Conservation (phyloP, 2,113 vertebrate genomes). For the Nycticebus coucang region DNA sequence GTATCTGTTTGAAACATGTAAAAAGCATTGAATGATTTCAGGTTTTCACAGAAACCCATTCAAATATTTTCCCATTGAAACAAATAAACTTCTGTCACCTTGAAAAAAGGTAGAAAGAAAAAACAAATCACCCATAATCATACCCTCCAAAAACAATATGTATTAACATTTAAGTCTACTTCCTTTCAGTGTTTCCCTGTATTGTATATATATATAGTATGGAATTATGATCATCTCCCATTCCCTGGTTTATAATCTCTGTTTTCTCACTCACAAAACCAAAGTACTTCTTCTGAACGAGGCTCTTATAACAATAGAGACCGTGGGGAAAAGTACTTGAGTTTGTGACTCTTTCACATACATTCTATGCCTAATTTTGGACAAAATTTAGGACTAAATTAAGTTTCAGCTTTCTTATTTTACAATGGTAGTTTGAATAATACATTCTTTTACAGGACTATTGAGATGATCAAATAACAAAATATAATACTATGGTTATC, state of each 20-base stretch:
- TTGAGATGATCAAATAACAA: neutral
- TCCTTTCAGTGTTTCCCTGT: neutral
- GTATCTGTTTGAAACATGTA: neutral
- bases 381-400: neutral
- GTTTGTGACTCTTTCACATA: neutral
- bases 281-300: neutral
- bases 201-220: neutral
- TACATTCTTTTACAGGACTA: neutral
- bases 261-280: neutral
- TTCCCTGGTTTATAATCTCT: accelerated
- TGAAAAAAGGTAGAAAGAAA: neutral
- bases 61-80: neutral
- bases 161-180: neutral
- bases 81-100: neutral
- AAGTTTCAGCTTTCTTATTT: neutral
- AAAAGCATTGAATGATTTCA: neutral
- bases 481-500: neutral
- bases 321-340: neutral
- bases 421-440: neutral
- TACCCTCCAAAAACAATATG: neutral
- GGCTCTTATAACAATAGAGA: neutral
- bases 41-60: neutral
- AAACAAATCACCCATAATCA: neutral
- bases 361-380: neutral
- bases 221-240: neutral